Evolutionary conservation across 2,888 invertebrate species (phyloP).

Genomic region (Ochropleura leucogaster): DNA sequence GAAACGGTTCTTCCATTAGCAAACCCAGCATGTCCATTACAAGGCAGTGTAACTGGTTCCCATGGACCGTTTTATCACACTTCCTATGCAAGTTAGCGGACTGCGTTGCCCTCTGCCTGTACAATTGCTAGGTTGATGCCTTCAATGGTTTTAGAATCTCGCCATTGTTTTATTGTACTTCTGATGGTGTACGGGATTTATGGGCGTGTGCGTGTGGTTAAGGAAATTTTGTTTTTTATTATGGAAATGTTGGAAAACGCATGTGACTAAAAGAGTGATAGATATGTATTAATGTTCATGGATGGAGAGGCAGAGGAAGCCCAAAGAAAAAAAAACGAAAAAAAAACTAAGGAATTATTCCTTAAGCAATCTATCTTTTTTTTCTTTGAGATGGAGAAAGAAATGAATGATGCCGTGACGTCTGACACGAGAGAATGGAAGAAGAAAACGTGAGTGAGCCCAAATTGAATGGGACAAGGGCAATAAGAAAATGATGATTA

Average conservation of each 20-base stretch:
- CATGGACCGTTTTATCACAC: slow-evolving; percentile 78
- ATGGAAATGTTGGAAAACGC: background rate
- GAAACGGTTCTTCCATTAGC: background rate
- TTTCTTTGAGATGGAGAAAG: too few relatives aligned
- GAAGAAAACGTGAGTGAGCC: too few relatives aligned
- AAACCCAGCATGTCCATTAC: slow-evolving; percentile 35
- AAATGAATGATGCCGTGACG: too few relatives aligned
- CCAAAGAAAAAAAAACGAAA: too few relatives aligned
- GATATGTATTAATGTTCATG: too few relatives aligned
- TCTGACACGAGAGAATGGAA: too few relatives aligned
- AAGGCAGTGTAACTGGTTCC: slow-evolving; percentile 65
- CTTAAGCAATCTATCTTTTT: too few relatives aligned
- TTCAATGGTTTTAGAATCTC: slow-evolving; percentile 63
- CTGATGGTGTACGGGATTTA: slow-evolving; percentile 57
- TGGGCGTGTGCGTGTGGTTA: slow-evolving; percentile 44
- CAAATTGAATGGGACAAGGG: too few relatives aligned
- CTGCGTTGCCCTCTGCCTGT: slow-evolving; percentile 62
- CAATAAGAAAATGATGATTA: too few relatives aligned
- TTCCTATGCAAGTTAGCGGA: slow-evolving; percentile 72
- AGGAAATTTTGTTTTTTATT: slow-evolving; percentile 40
- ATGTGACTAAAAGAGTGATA: too few relatives aligned
- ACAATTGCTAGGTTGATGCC: slow-evolving; percentile 60
- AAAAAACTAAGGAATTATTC: too few relatives aligned
- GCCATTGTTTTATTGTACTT: slow-evolving; percentile 67
- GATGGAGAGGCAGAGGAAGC: too few relatives aligned